These are phyloP conservation scores for Eupithecia insigniata DNA, from an alignment of 2,888 invertebrate species.

Conservation along the genomic window DNA sequence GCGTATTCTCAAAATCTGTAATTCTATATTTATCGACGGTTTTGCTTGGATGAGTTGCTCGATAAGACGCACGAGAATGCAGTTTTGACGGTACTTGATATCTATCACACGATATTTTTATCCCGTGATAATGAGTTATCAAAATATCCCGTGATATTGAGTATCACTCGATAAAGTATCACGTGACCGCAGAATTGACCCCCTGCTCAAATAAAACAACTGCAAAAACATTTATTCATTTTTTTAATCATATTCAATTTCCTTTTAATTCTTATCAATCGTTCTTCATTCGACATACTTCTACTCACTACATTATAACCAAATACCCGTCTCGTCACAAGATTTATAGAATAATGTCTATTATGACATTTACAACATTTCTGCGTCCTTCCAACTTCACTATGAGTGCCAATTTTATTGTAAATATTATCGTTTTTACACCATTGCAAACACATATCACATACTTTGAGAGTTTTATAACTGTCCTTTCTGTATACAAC, in stretches of 20 bases:
- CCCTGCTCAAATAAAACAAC: conserved; percentile 17
- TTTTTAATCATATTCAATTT: conserved; percentile 57
- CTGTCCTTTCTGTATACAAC: background rate
- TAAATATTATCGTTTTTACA: conserved; percentile 29
- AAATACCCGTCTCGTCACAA: conserved; percentile 38
- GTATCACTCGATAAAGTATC: no score
- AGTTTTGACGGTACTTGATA: no score
- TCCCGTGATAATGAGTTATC: no score
- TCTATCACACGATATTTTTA: no score
- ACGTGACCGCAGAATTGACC: no score
- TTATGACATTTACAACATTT: conserved; percentile 50
- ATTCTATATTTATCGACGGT: no score
- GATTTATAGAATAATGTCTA: conserved; percentile 52
- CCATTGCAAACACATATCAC: conserved; percentile 50
- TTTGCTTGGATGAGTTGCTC: no score
- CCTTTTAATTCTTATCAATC: conserved; percentile 54
- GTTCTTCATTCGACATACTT: conserved; percentile 46
- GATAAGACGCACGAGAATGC: no score
- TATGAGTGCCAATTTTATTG: conserved; percentile 37
- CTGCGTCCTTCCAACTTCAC: conserved; percentile 42
- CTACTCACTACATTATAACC: conserved; percentile 9
- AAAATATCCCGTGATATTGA: no score
- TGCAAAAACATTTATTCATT: conserved; percentile 36
- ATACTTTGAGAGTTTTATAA: conserved; percentile 41
- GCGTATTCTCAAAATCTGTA: no score